These are phyloP conservation scores for Diachasmimorpha longicaudata DNA, from an alignment of 1,140 invertebrate species.

Conservation along the genomic window DNA sequence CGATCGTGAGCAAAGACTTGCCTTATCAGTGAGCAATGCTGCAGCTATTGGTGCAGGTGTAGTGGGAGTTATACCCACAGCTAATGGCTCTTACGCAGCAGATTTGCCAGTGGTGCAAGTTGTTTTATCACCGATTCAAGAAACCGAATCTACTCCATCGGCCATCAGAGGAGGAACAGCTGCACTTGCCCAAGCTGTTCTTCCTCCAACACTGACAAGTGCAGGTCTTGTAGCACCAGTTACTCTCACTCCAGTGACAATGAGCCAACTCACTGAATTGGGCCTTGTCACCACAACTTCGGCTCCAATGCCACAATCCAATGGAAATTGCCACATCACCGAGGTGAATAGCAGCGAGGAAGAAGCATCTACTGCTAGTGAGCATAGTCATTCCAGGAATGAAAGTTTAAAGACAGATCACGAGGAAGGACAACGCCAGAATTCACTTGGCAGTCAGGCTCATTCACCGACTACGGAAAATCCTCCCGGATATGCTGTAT, in stretches of 20 bases:
- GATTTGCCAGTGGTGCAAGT: conserved; percentile 78
- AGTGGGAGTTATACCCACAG: conserved; percentile 65
- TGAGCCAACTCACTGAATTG: conserved; percentile 54
- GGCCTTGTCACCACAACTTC: conserved; percentile 54
- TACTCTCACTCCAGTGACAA: conserved; percentile 64
- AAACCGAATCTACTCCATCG: conserved; percentile 71
- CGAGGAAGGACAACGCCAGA: conserved; percentile 34
- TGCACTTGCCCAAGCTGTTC: conserved; percentile 72
- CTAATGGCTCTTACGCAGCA: conserved; percentile 64
- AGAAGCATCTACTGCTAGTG: conserved; percentile 44
- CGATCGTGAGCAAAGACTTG: conserved; percentile 72
- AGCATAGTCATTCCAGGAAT: conserved; percentile 34
- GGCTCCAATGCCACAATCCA: conserved; percentile 29
- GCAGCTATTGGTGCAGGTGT: conserved; percentile 67
- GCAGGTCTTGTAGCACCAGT: conserved; percentile 68
- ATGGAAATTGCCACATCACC: conserved; percentile 41
- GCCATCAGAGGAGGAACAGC: conserved; percentile 71
- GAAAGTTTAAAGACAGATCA: conserved; percentile 55
- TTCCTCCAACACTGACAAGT: conserved; percentile 66
- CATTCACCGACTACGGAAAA: conserved; percentile 37
- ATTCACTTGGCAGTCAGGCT: conserved; percentile 37
- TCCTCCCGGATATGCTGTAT: conserved; percentile 41
- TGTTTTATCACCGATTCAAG: conserved; percentile 78
- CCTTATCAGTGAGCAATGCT: conserved; percentile 61
- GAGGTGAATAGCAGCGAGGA: conserved; percentile 58